Evolutionary conservation across 1,140 invertebrate genomes (phyloP).

Genomic region (Cydia splendana): DNA sequence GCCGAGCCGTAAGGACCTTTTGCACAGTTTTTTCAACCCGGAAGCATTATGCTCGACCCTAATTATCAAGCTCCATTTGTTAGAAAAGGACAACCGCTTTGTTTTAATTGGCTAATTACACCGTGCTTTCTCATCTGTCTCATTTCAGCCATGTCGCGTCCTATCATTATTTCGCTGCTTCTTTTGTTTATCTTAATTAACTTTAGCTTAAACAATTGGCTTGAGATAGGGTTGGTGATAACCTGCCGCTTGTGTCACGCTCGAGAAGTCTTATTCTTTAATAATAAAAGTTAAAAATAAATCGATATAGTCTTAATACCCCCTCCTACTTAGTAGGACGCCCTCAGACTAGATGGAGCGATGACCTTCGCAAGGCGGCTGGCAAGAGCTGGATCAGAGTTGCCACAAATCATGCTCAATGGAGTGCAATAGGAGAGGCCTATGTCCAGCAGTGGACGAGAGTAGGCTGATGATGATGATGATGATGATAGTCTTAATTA

Average conservation of each 20-base stretch:
- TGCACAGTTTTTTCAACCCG: no score
- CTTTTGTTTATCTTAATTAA: slow-evolving; percentile 4
- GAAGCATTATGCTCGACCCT: background rate
- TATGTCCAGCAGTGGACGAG: no score
- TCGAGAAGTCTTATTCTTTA: background rate
- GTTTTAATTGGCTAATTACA: background rate
- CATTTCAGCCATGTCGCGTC: background rate
- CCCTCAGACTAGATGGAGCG: no score
- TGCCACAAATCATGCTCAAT: no score
- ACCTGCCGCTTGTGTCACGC: background rate
- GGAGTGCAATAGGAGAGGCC: no score
- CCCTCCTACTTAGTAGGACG: no score
- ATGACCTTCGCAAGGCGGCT: no score
- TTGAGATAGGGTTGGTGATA: slow-evolving; percentile 4
- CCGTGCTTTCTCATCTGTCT: background rate
- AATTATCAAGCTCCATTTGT: background rate
- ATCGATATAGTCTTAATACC: no score
- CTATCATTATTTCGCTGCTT: background rate
- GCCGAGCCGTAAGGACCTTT: no score
- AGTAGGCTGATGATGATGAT: no score
- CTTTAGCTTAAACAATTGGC: slow-evolving; percentile 13
- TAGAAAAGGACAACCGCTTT: background rate
- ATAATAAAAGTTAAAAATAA: background rate
- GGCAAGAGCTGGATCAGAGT: no score
- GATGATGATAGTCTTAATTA: no score